These are phyloP conservation scores for Rhinichthys klamathensis DNA, from an alignment of 2,113 vertebrate species.

Conservation along the genomic window DNA sequence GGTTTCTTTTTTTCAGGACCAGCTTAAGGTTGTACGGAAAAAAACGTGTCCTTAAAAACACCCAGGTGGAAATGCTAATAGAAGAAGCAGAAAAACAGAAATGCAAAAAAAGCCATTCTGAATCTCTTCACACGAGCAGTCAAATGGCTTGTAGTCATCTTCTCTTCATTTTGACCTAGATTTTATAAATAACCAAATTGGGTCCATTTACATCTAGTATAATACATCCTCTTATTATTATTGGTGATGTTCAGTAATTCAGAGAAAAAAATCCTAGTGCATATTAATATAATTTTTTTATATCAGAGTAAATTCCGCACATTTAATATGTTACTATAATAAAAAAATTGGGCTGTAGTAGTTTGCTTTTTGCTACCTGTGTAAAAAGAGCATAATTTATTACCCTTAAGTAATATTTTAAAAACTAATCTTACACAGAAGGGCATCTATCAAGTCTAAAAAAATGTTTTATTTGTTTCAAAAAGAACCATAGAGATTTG, in stretches of 20 bases:
- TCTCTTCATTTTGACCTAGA: constrained; percentile 13
- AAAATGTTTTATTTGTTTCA: no score
- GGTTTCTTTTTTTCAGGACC: background rate
- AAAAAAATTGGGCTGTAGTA: no score
- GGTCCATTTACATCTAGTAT: constrained; percentile 6
- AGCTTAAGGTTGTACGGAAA: background rate
- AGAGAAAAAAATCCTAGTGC: no score
- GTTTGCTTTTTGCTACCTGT: no score
- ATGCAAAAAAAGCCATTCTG: background rate
- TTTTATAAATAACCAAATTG: constrained; percentile 33
- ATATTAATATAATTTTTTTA: background rate
- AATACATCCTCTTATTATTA: background rate
- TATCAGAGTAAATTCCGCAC: background rate
- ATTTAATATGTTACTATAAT: no score
- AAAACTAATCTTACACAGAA: no score
- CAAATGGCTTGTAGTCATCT: background rate
- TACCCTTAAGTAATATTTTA: no score
- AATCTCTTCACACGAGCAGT: background rate
- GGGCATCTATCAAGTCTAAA: no score
- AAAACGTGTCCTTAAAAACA: background rate
- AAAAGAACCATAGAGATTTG: no score
- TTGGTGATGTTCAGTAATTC: background rate
- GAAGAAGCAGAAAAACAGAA: background rate
- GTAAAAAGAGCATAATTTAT: no score
- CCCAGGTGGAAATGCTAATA: background rate